These are phyloP conservation scores for Adelges cooleyi DNA, from an alignment of 1,140 invertebrate species.

Conservation along the genomic window DNA sequence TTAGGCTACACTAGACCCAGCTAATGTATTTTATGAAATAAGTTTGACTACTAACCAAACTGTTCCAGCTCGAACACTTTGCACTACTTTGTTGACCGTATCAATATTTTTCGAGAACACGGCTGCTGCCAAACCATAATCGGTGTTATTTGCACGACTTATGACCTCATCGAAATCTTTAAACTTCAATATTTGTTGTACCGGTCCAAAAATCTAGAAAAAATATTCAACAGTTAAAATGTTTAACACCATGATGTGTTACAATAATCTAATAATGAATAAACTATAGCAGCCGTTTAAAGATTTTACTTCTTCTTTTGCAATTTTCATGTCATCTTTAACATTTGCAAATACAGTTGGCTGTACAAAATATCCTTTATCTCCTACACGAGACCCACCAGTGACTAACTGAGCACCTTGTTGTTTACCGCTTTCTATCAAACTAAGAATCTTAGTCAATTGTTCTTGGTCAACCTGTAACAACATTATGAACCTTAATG, in stretches of 20 bases:
- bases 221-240: constrained; percentile 34
- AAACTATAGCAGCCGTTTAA: too few species aligned
- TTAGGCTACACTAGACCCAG: not conserved
- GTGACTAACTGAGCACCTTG: constrained; percentile 38
- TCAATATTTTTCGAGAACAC: constrained; percentile 82
- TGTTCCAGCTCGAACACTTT: constrained; percentile 76
- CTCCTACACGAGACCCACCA: constrained; percentile 61
- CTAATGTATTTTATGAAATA: not conserved
- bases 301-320: constrained; percentile 64
- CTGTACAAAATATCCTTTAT: constrained; percentile 79
- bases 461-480: constrained; percentile 72
- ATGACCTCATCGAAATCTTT: constrained; percentile 79
- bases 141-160: constrained; percentile 73
- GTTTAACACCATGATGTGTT: constrained; percentile 56
- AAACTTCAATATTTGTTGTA: constrained; percentile 88
- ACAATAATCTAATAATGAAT: too few species aligned
- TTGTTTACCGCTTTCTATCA: constrained; percentile 62
- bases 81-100: constrained; percentile 61
- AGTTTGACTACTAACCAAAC: constrained; percentile 53
- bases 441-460: constrained; percentile 66
- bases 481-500: too few species aligned
- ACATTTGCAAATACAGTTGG: constrained; percentile 97
- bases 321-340: constrained; percentile 83
- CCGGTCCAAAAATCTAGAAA: constrained; percentile 98
- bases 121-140: constrained; percentile 84